Conservation (phyloP, 2,113 vertebrate species). For the Campylomormyrus tamandua region DNA sequence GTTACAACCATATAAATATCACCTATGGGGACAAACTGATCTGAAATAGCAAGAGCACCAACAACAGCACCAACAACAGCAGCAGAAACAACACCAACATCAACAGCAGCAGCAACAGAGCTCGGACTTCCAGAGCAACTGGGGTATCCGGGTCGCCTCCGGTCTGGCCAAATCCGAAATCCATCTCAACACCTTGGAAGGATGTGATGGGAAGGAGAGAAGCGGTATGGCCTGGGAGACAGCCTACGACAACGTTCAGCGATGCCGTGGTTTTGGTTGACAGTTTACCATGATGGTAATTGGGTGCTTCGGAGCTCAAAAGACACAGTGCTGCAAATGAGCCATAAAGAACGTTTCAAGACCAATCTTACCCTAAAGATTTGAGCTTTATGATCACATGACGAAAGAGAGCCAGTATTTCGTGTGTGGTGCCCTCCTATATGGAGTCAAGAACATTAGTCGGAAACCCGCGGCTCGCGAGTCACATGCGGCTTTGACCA, state of each 20-base stretch:
- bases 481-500: too few relatives aligned
- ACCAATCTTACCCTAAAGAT: not conserved
- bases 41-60: not conserved
- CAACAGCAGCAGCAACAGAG: not conserved
- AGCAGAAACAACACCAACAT: too few relatives aligned
- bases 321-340: constrained; percentile 24
- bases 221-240: constrained; percentile 41
- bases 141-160: constrained; percentile 36
- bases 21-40: not conserved
- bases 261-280: constrained; percentile 50
- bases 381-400: not conserved
- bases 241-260: constrained; percentile 47
- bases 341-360: not conserved
- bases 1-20: not conserved
- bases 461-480: too few relatives aligned
- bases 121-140: not conserved
- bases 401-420: not conserved
- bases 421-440: not conserved
- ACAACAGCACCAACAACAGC: too few relatives aligned
- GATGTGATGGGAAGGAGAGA: not conserved
- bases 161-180: constrained; percentile 55
- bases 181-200: constrained; percentile 32
- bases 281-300: constrained; percentile 48
- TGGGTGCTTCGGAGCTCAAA: constrained; percentile 22
- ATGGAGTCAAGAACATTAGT: not conserved